These are phyloP conservation scores for Megamerina dolium DNA, from an alignment of 2,888 invertebrate genomes.

Conservation along the genomic window DNA sequence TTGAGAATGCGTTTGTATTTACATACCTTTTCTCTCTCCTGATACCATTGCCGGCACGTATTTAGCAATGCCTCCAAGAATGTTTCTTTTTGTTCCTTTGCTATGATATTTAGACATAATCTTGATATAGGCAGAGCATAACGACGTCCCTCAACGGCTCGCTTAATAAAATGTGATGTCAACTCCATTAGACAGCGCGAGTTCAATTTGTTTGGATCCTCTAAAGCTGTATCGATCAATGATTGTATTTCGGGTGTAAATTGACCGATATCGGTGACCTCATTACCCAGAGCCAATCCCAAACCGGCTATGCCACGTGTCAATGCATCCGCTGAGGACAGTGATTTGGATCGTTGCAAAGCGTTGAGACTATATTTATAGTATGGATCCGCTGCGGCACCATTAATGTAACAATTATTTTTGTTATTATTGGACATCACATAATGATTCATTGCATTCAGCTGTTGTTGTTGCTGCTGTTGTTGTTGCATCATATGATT, in stretches of 20 bases:
- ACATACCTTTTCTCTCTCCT: conserved; percentile 65
- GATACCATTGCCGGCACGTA: conserved; percentile 86
- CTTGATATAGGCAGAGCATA: conserved; percentile 80
- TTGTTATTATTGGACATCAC: conserved; percentile 19
- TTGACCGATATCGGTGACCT: conserved; percentile 68
- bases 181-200: conserved; percentile 76
- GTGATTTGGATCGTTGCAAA: conserved; percentile 74
- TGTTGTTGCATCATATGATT: conserved; percentile 27
- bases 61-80: conserved; percentile 84
- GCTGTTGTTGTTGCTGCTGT: conserved; percentile 27
- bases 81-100: conserved; percentile 80
- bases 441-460: conserved; percentile 24
- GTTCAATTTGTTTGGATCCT: conserved; percentile 75
- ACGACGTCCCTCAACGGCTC: conserved; percentile 68
- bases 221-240: conserved; percentile 67
- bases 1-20: too few species aligned
- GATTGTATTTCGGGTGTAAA: conserved; percentile 70
- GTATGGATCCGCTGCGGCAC: conserved; percentile 34
- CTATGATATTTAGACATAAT: conserved; percentile 78
- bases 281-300: conserved; percentile 59
- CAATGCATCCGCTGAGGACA: conserved; percentile 69
- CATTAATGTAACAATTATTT: conserved; percentile 16
- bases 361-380: conserved; percentile 32
- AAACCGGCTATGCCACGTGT: conserved; percentile 63
- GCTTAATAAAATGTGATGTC: conserved; percentile 72